Conservation (phyloP, 2,797 vertebrate species). For the Lycodopsis pacificus region DNA sequence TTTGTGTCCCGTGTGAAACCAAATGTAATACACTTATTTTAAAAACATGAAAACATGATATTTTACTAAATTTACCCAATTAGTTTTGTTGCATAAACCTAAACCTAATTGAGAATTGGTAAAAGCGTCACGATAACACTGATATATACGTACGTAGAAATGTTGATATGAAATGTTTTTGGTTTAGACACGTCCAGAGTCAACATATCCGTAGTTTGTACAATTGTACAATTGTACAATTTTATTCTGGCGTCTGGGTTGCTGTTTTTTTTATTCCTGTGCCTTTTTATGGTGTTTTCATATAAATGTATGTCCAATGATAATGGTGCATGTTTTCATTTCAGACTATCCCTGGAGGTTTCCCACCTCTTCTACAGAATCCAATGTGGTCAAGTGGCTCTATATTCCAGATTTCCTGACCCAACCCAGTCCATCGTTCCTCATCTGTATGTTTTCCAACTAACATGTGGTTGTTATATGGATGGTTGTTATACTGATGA, state of each 20-base stretch:
- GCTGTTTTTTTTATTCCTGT: neutral
- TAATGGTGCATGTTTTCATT: slow-evolving; percentile 45
- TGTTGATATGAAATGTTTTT: neutral
- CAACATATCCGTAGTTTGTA: accelerated
- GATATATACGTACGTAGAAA: neutral
- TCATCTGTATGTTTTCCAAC: slow-evolving; percentile 89
- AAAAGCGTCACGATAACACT: too few relatives aligned
- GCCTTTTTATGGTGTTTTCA: neutral
- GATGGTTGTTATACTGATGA: neutral
- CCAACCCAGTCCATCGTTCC: slow-evolving; percentile 90
- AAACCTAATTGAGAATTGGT: neutral
- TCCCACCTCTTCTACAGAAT: slow-evolving; percentile 84
- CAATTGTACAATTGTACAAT: neutral
- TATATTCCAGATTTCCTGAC: slow-evolving; percentile 95
- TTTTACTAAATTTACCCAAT: neutral
- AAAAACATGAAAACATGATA: neutral
- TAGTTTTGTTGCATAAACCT: neutral
- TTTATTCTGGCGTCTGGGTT: neutral
- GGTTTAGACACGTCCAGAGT: neutral
- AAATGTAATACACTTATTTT: neutral
- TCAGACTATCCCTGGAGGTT: slow-evolving; percentile 97
- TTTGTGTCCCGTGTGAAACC: too few relatives aligned
- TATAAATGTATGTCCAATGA: neutral
- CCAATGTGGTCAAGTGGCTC: slow-evolving; percentile 97
- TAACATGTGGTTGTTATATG: neutral